Percentiles rank a stretch among this genome's conserved stretches.
phyloP scores from a whole-genome alignment of 2,113 vertebrate species.

The Solenodon paradoxus region DNA sequence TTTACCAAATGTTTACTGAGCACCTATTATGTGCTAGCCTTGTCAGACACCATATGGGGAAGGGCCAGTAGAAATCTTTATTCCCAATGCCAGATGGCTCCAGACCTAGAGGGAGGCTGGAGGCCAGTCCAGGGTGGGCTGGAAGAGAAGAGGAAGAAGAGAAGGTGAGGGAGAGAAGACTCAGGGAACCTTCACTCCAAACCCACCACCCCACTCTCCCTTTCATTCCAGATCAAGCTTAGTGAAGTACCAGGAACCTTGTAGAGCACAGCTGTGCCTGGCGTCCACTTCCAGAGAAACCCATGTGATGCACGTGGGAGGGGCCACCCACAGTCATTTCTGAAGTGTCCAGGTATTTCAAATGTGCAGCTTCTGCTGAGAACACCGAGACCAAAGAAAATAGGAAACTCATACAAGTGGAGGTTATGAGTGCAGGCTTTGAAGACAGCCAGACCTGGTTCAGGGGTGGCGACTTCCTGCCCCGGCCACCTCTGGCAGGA shows the following conservation, averaged over 20 bases:
- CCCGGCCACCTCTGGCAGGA: not conserved
- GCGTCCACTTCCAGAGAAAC: not conserved
- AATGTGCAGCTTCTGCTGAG: not conserved
- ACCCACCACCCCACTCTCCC: not conserved
- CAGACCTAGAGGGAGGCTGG: not conserved
- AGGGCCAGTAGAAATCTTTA: not conserved
- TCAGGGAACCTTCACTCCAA: too few species aligned
- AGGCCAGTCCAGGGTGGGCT: not conserved
- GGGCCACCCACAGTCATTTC: not conserved
- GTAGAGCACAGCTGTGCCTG: not conserved
- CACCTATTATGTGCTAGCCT: not conserved
- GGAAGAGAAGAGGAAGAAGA: not conserved
- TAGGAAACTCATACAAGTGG: not conserved
- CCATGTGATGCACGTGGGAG: not conserved
- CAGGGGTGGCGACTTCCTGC: not conserved
- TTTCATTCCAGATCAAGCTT: not conserved
- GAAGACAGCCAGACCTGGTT: not conserved
- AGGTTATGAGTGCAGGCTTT: rapidly evolving
- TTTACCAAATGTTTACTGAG: not conserved
- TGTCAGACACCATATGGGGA: not conserved
- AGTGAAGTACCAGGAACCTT: not conserved
- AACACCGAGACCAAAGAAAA: not conserved
- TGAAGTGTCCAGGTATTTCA: not conserved
- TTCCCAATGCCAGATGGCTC: not conserved
- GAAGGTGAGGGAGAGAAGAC: not conserved